These are phyloP conservation scores for Zaprionus ornatus DNA, from an alignment of 1,140 invertebrate species.

Conservation along the genomic window DNA sequence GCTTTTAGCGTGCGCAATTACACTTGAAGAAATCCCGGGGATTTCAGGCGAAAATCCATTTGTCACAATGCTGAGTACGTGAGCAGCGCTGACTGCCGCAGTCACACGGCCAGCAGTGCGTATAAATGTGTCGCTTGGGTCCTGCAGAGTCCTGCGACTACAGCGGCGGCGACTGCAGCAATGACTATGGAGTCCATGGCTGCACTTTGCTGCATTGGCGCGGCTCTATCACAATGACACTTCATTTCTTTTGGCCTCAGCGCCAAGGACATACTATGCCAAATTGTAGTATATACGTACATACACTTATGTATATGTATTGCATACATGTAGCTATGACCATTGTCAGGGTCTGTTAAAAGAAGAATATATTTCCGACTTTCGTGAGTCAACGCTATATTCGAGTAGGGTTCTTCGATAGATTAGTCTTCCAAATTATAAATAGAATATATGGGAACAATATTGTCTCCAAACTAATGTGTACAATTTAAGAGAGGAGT, in stretches of 20 bases:
- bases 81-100: constrained; percentile 56
- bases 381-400: constrained; percentile 34
- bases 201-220: constrained; percentile 59
- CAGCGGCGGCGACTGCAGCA: constrained; percentile 5
- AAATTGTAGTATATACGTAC: constrained; percentile 39
- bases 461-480: too few species aligned
- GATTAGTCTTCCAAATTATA: background rate
- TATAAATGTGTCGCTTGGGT: constrained; percentile 74
- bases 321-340: constrained; percentile 25
- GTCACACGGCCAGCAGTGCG: constrained; percentile 62
- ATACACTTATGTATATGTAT: constrained; percentile 10
- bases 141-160: constrained; percentile 43
- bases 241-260: constrained; percentile 78
- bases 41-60: constrained; percentile 80
- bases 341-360: constrained; percentile 50
- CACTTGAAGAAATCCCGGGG: constrained; percentile 80
- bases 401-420: background rate
- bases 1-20: constrained; percentile 79
- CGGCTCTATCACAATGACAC: constrained; percentile 78
- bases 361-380: constrained; percentile 46
- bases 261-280: constrained; percentile 60
- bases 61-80: constrained; percentile 80
- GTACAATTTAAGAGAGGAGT: too few species aligned
- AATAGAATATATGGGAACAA: too few species aligned
- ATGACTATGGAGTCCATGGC: constrained; percentile 32